Base-by-base conservation (phyloP, 1,140 invertebrate genomes). In the Drosophila pseudoobscura region DNA sequence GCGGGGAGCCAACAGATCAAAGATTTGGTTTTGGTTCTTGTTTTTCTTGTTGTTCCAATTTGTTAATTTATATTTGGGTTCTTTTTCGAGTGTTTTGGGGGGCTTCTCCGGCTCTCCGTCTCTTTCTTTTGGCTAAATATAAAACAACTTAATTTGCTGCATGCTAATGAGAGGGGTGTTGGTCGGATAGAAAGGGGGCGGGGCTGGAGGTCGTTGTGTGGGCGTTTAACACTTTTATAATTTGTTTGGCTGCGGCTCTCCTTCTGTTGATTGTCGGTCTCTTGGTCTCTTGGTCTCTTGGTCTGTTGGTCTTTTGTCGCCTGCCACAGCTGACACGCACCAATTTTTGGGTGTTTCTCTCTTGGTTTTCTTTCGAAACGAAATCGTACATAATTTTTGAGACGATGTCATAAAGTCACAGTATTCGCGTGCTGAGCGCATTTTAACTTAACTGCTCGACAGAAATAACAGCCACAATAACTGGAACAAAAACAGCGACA, bases 81-180 rank as follows among this genome's bases (percentile, higher is more conserved):
- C 54, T 17, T 39, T 22, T 15, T 22, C 17, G 9, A 60, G 47
- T 20, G 35, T 44, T 52, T 43, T n/a, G n/a, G 41, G 31, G 61
- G 8, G 31, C 8, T 39, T 39, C 35, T 39, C 35, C 35, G 5
- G 3, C 35, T 39, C 11, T 3, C 35, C 11, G 35, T 39, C 35
- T 39, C 35, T 4, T 39, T 39, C 35, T 4, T 39, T 39, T 9
- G 35, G 22, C 78, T 88, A 87, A 72, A 78, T 71, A 78, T 88
- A 87, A 74, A 87, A 87, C 82, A 78, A 78, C 82, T 88, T 87
- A 88, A 87, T 87, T 87, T 87, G 83, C 82, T 87, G 70, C 50
- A 72, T 85, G 82, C 82, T 88, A 82, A 87, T 87, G 74, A 87
- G 75, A 49, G 31, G 53, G 17, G 7, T 5, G 45, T 7, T 31